Evolutionary conservation across 2,113 vertebrate species (phyloP), one percentile per base, ranked within the genome.

Genomic region (Panurus biarmicus): DNA sequence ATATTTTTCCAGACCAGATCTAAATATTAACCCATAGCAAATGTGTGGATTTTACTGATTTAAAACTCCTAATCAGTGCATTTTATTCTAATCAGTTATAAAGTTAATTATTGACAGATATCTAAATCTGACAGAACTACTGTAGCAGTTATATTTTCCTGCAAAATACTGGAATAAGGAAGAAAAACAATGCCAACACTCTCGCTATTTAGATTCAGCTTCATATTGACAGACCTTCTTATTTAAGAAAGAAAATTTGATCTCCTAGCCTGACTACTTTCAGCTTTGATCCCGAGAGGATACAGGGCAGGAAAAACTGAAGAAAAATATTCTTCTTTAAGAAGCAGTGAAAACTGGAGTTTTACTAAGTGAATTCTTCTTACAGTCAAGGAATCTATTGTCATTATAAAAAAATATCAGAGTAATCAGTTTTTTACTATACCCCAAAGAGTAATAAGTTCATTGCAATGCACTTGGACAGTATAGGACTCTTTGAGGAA

Each of bases 1-100:
- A 71, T 78, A 38, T 89, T 96, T 96, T 91, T 93, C 48, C 80
- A 96, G 84, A 92, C 57, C 93, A 95, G 70, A 75, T 87, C 75
- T 96, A 84, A 90, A 53, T 90, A 97, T 97, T 97, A 97, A 97
- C 96, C 77, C 38, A 1, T 90, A 75, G 86, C 80, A 96, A 67
- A 87, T 67, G 94, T 90, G 96, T 97, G 95, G 24, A 96, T 84
- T 90, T 93, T 96, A 75, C 58, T 87, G 89, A 96, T 96, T 95
- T 94, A 95, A 97, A 96, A 77, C 44, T 93, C 85, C 96, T 97
- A 97, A 97, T 96, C 71, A 45, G 88, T 93, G 93, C 93, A 84
- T 90, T 96, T 95, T 88, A 85, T 91, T 94, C 95, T 96, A 97
- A 91, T 97, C 87, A 91, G 18, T 90, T 15, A 61, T 80, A 48